Conservation (phyloP, 2,888 invertebrate species). For the Rhorus exstirpatorius region DNA sequence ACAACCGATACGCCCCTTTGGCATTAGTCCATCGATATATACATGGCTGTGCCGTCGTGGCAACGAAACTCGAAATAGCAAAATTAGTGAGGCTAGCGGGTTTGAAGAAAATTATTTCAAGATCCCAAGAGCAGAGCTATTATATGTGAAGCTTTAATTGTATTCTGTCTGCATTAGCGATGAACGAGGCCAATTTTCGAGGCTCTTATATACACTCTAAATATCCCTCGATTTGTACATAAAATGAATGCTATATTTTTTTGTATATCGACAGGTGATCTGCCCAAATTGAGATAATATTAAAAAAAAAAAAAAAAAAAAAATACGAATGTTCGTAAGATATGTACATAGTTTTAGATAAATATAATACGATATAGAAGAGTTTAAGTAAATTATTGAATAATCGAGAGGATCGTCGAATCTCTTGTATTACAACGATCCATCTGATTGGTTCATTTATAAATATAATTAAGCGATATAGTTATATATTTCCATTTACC, state of each 20-base stretch:
- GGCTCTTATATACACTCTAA: background rate
- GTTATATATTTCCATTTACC: conserved; percentile 45
- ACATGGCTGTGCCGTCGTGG: conserved; percentile 41
- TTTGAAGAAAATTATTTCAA: conserved; percentile 75
- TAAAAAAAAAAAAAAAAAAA: conserved; percentile 8
- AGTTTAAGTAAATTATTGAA: conserved; percentile 62
- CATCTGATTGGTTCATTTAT: conserved; percentile 16
- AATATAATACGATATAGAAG: conserved; percentile 30
- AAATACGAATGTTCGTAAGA: background rate
- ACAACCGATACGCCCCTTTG: too few species aligned
- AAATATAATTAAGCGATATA: too few species aligned
- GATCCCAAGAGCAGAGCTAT: conserved; percentile 56
- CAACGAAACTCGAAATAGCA: conserved; percentile 77
- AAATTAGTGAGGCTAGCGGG: conserved; percentile 74
- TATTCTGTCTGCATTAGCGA: conserved; percentile 62
- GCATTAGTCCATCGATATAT: too few species aligned
- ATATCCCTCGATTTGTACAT: conserved; percentile 49
- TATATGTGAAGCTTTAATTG: conserved; percentile 74
- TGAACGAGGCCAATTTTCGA: conserved; percentile 37
- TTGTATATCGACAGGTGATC: conserved; percentile 25
- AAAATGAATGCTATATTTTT: conserved; percentile 49
- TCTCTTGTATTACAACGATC: background rate
- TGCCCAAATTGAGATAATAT: background rate
- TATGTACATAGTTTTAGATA: conserved; percentile 31
- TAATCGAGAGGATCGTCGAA: conserved; percentile 22